These are phyloP conservation scores for Dryococelus australis DNA, from an alignment of 2,888 invertebrate species.

Conservation along the genomic window DNA sequence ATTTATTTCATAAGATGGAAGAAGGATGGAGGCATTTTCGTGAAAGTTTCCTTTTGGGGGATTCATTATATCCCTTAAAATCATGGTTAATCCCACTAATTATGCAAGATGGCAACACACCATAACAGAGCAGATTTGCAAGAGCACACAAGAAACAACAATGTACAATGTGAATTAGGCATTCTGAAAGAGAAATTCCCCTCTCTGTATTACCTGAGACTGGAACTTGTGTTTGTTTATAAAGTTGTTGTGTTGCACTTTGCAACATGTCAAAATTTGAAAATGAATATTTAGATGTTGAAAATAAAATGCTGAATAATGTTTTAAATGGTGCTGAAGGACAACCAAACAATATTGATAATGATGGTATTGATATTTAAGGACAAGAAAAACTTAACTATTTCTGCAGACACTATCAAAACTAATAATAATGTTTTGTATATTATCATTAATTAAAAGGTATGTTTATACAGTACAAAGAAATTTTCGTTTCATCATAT, in stretches of 20 bases:
- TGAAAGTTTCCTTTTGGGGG: conserved; percentile 39
- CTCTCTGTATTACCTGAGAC: conserved; percentile 34
- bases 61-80: conserved; percentile 38
- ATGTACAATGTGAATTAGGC: conserved; percentile 41
- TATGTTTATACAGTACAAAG: too few relatives aligned
- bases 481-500: too few relatives aligned
- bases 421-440: not conserved
- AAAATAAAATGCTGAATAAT: not conserved
- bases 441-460: too few relatives aligned
- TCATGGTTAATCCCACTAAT: conserved; percentile 42
- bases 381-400: not conserved
- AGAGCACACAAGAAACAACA: conserved; percentile 37
- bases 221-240: not conserved
- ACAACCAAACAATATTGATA: not conserved
- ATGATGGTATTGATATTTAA: not conserved
- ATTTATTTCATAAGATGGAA: not conserved
- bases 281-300: not conserved
- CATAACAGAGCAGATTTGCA: conserved; percentile 22
- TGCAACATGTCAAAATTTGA: not conserved
- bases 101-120: conserved; percentile 33
- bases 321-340: not conserved
- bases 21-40: conserved; percentile 33
- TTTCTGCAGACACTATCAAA: not conserved
- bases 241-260: not conserved
- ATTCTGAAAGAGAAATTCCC: conserved; percentile 43